Base-by-base conservation (phyloP, 2,888 invertebrate genomes). In the Pollenia angustigena region DNA sequence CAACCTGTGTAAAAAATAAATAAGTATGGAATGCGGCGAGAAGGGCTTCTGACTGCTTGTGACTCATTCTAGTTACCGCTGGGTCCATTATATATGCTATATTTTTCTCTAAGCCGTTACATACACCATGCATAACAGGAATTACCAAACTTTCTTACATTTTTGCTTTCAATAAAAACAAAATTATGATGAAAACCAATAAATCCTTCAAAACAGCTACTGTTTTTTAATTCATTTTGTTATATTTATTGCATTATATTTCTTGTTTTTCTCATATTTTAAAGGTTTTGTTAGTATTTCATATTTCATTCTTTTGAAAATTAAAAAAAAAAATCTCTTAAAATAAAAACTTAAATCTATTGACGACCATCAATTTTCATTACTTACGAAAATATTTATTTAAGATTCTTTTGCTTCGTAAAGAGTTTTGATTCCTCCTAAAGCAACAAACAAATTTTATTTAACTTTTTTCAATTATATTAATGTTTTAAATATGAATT, bases 381-480 rank as follows among this genome's bases (percentile, higher is more conserved):
- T 60, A 46, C 23, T 50, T 12, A 18, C 10, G 72, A 72, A 54
- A 81, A 72, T 78, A 85, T 85, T 85, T 85, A 54, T 58, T 62
- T 66, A 76, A 69, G 4, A 48, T 58, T 64, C 7, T 40, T 11
- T 14, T 54, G 32, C n/a, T 60, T 48, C 44, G 42, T 4, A 12
- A 48, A 50, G 32, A 48, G 42, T 56, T 72, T 52, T 18, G 18
- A 1, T 48, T 9, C 4, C n/a, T 54, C 44, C 32, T 71, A 66
- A 80, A 75, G 64, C 44, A 54, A 78, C 48, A 81, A 78, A 78
- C 40, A 81, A 69, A 58, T 75, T 68, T 10, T 72, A 11, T 82
- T 82, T 82, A 23, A 74, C 66, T 79, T 79, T 18, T 54, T 52
- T 50, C 1, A 8, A 54, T 16, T 58, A 71, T 62, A 6, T 32